A percentile compares a stretch with the other conserved stretches of the same genome.
Conservation (phyloP, 2,888 invertebrate genomes). For the Oligia strigilis region DNA sequence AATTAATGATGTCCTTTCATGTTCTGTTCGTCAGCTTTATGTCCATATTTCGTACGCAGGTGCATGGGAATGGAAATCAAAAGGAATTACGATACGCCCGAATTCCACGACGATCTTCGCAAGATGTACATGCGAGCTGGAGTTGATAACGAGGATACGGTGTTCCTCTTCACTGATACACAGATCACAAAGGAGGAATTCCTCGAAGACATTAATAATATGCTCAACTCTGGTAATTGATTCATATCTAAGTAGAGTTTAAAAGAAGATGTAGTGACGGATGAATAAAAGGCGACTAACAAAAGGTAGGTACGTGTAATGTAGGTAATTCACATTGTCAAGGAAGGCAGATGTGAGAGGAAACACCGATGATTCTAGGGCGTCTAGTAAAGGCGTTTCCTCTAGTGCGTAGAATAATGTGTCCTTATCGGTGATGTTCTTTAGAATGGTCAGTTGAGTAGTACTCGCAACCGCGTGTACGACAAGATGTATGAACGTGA, state of each 20-base stretch:
- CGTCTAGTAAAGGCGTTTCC: not conserved
- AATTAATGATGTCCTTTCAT: not conserved
- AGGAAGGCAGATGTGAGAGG: not conserved
- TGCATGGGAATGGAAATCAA: constrained; percentile 97
- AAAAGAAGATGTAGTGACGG: not conserved
- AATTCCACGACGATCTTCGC: constrained; percentile 96
- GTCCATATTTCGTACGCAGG: constrained; percentile 76
- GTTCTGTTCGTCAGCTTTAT: not conserved
- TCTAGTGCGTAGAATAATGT: not conserved
- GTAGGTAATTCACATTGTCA: not conserved
- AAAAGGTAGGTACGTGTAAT: not conserved
- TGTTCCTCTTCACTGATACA: constrained; percentile 97
- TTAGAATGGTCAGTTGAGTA: not conserved
- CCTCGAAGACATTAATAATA: constrained; percentile 97
- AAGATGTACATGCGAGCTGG: constrained; percentile 95
- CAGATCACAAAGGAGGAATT: constrained; percentile 98
- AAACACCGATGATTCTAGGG: not conserved
- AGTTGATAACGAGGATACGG: constrained; percentile 93
- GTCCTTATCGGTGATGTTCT: not conserved
- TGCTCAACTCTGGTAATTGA: constrained; percentile 94
- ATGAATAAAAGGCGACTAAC: not conserved
- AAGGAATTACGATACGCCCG: constrained; percentile 94
- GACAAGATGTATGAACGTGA: not conserved
- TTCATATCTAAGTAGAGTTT: not conserved
- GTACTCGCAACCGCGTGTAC: not conserved